Evolutionary conservation across 1,140 invertebrate species (phyloP), one percentile per base, ranked within the genome.

Genomic region (Nasonia giraulti): DNA sequence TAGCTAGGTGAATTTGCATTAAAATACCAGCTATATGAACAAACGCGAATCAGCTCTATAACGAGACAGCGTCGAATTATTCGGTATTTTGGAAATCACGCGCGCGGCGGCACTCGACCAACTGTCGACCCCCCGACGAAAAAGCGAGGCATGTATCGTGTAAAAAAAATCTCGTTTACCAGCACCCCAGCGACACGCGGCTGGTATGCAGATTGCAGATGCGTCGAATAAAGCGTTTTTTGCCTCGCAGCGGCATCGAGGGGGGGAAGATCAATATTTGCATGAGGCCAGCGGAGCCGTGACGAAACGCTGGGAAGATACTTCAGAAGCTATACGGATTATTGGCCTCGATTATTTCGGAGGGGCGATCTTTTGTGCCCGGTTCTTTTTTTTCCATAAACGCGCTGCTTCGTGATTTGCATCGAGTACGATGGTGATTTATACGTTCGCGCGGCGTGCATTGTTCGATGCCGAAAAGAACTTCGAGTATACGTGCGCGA

Each of bases 251-350:
- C 1, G 11, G 10, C 6, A 23, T 27, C 12, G 27, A 27, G 27
- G 31, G 68, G 68, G 83, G 86, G 85, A 88, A 87, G 88, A 90
- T 88, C 89, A 89, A 90, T 91, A 92, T 92, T 92, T 92, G 91
- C 91, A 92, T 92, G 89, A 86, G 87, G 87, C 80, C 33, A 66
- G 83, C n/a, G 62, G 85, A 89, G 76, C 91, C 89, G 88, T 91
- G 87, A 91, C 91, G 88, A 92, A 92, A 90, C 80, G 88, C 76
- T 86, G 87, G 86, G 85, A 89, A 88, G 84, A 87, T 86, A 75
- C 83, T 86, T 81, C 68, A 75, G 31, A 68, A 23, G 66, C 66
- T 10, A n/a, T 69, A 62, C 40, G 77, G 71, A 33, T 84, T 84
- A 86, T 88, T 87, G 83, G 75, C 78, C 83, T 87, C 88, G 79